phyloP scores from a whole-genome alignment of 1,140 invertebrate genomes.

The Palaemon carinicauda region DNA sequence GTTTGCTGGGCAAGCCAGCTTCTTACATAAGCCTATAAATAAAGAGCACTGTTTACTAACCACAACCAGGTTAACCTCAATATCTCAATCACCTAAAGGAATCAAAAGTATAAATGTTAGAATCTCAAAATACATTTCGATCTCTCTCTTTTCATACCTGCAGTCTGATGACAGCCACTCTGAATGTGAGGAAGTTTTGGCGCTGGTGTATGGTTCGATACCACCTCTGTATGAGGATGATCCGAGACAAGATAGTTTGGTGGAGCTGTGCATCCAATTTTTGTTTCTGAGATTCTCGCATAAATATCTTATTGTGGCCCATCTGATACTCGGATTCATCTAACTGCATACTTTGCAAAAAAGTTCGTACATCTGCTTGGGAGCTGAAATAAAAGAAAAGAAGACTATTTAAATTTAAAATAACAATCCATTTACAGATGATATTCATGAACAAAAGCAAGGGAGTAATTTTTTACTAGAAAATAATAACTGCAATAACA shows the following conservation, averaged over 20 bases:
- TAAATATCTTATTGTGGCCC: slow-evolving; percentile 88
- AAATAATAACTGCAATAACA: no score
- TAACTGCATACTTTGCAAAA: slow-evolving; percentile 80
- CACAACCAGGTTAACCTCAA: background rate
- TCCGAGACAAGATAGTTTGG: slow-evolving; percentile 91
- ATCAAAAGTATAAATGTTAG: background rate
- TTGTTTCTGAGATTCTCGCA: slow-evolving; percentile 93
- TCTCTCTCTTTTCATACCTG: no score
- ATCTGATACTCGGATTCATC: slow-evolving; percentile 92
- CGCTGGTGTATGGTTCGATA: slow-evolving; percentile 83
- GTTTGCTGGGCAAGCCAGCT: slow-evolving; percentile 69
- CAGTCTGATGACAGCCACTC: slow-evolving; percentile 77
- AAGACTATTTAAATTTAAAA: background rate
- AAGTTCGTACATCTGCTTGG: slow-evolving; percentile 80
- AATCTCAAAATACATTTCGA: background rate
- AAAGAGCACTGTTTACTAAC: background rate
- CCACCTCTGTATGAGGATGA: slow-evolving; percentile 92
- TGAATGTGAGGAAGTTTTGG: slow-evolving; percentile 77
- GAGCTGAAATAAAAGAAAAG: slow-evolving; percentile 68
- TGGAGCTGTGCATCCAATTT: slow-evolving; percentile 90
- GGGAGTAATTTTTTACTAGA: no score
- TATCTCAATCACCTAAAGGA: background rate
- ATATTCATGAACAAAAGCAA: no score
- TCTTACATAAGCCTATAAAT: slow-evolving; percentile 72
- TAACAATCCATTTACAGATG: slow-evolving; percentile 11